These are phyloP conservation scores for Fistularia tabacaria DNA, from an alignment of 2,797 vertebrate species.

Conservation along the genomic window DNA sequence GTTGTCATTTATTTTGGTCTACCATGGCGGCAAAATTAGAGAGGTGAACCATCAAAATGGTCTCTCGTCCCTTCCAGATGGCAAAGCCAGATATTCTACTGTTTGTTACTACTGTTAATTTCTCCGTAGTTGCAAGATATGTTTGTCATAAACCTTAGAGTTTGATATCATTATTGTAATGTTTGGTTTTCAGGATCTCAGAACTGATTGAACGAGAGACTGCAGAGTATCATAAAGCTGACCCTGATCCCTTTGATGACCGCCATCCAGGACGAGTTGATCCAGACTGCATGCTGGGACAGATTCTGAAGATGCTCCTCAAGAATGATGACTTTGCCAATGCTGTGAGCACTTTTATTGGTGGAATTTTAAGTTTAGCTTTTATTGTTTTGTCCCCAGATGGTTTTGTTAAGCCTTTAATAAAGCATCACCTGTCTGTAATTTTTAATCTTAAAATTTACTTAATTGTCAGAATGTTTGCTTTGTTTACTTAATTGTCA, in stretches of 20 bases:
- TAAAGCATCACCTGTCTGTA: too few relatives aligned
- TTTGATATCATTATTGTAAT: background rate
- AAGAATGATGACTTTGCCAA: conserved; percentile 99
- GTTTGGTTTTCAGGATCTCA: conserved; percentile 82
- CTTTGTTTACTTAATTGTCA: too few relatives aligned
- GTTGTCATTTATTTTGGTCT: too few relatives aligned
- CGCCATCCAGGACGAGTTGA: conserved; percentile 96
- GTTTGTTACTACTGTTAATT: too few relatives aligned
- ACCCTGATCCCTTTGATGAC: conserved; percentile 98
- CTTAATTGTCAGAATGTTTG: too few relatives aligned
- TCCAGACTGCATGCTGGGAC: conserved; percentile 94
- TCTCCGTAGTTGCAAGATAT: background rate
- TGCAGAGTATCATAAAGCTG: conserved; percentile 96
- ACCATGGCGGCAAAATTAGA: too few relatives aligned
- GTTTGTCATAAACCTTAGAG: background rate
- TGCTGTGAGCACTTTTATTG: conserved; percentile 73
- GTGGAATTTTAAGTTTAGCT: background rate
- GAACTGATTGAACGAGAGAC: conserved; percentile 98
- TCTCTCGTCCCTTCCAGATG: too few relatives aligned
- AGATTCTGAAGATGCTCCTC: conserved; percentile 96
- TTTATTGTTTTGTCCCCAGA: background rate
- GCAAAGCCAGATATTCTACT: too few relatives aligned
- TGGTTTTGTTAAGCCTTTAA: too few relatives aligned
- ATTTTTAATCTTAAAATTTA: too few relatives aligned
- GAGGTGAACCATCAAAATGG: too few relatives aligned